A percentile compares a stretch with the other conserved stretches of the same genome.
These are phyloP conservation scores for Meloidogyne exigua DNA, from an alignment of 1,140 invertebrate species.

Conservation along the genomic window DNA sequence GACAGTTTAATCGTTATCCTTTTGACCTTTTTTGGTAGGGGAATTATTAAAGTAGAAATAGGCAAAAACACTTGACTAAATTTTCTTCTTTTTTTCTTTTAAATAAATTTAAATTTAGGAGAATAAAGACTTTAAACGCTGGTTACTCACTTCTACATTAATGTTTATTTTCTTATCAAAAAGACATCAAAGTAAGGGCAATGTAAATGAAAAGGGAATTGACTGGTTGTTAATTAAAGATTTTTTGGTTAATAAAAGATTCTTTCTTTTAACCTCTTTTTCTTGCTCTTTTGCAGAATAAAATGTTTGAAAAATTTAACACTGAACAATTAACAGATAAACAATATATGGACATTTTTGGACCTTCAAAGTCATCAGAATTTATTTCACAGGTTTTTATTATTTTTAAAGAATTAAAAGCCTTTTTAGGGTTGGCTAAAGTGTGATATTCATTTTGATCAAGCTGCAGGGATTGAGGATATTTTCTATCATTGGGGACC, in stretches of 20 bases:
- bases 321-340: not conserved
- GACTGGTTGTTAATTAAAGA: constrained; percentile 9
- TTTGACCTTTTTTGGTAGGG: too few relatives aligned
- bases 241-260: constrained; percentile 9
- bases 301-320: constrained; percentile 6
- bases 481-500: constrained; percentile 17
- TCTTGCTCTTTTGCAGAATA: not conserved
- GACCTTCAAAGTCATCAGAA: constrained; percentile 15
- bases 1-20: too few relatives aligned
- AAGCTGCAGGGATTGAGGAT: not conserved
- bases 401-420: not conserved
- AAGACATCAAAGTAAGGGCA: constrained; percentile 6
- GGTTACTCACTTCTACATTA: constrained; percentile 1
- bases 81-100: too few relatives aligned
- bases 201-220: constrained; percentile 6
- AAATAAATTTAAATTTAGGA: not conserved
- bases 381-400: constrained; percentile 19
- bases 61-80: too few relatives aligned
- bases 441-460: constrained; percentile 10
- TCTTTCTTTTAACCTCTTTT: not conserved
- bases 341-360: constrained; percentile 17
- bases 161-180: constrained; percentile 23
- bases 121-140: not conserved
- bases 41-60: too few relatives aligned
- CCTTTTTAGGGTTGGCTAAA: constrained; percentile 18